Evolutionary conservation across 1,140 invertebrate species (phyloP).

Genomic region (Dreissena polymorpha): DNA sequence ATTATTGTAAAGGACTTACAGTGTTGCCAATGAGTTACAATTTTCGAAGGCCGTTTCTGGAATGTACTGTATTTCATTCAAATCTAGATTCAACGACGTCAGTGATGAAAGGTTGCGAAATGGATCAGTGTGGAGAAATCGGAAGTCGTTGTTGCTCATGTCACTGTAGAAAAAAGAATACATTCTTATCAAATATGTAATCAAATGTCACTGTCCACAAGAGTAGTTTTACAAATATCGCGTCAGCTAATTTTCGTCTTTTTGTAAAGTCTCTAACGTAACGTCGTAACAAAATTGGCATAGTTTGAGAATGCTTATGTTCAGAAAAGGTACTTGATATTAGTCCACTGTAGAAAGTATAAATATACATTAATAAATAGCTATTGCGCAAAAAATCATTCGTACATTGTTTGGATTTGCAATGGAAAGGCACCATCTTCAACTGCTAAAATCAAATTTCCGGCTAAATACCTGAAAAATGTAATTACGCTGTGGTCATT

Average conservation of each 20-base stretch:
- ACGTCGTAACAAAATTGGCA: too few species aligned
- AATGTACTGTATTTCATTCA: conserved; percentile 65
- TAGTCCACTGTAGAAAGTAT: too few species aligned
- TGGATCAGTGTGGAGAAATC: conserved; percentile 64
- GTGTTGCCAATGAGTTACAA: conserved; percentile 50
- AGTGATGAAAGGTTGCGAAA: conserved; percentile 61
- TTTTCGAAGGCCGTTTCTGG: conserved; percentile 64
- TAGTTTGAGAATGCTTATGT: too few species aligned
- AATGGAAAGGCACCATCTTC: conserved; percentile 28
- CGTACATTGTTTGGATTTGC: conserved; percentile 6
- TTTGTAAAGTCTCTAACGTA: too few species aligned
- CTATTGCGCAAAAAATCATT: background rate
- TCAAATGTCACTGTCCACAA: too few species aligned
- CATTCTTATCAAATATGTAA: too few species aligned
- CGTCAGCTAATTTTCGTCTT: too few species aligned
- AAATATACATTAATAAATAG: too few species aligned
- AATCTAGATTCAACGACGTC: conserved; percentile 33
- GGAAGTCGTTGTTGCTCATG: conserved; percentile 60
- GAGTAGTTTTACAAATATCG: too few species aligned
- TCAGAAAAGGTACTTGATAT: too few species aligned
- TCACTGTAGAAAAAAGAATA: conserved; percentile 21
- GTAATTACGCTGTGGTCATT: too few species aligned
- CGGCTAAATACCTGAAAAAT: background rate
- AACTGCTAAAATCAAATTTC: conserved; percentile 26
- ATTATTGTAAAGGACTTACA: conserved; percentile 45